Conservation (phyloP, 2,888 invertebrate genomes). For the Thyatira batis region DNA sequence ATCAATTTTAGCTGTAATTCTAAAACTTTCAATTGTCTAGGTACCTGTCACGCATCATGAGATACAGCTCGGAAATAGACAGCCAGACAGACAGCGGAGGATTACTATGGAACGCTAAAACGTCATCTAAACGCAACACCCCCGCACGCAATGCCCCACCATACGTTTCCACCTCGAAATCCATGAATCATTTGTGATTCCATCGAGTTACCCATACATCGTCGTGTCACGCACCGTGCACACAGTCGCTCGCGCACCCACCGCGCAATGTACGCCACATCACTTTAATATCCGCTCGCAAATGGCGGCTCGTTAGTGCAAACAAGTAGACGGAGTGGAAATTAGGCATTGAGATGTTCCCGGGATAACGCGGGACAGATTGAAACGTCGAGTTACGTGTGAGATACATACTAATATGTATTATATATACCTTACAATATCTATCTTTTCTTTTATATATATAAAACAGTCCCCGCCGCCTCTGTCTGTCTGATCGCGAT, state of each 20-base stretch:
- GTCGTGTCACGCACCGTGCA: neutral
- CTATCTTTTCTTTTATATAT: too few relatives aligned
- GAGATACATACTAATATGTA: neutral
- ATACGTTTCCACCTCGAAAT: neutral
- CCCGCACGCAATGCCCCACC: neutral
- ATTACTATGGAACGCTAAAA: too few relatives aligned
- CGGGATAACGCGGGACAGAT: neutral
- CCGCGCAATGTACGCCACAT: constrained; percentile 25
- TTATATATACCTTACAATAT: neutral
- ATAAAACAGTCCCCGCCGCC: too few relatives aligned
- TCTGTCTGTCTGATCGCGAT: too few relatives aligned
- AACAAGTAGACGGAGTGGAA: constrained; percentile 39
- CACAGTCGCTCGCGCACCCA: neutral
- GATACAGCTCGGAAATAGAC: too few relatives aligned
- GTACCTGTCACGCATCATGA: too few relatives aligned
- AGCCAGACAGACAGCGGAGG: too few relatives aligned
- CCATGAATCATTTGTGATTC: neutral
- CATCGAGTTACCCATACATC: neutral
- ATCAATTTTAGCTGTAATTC: too few relatives aligned
- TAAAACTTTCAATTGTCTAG: too few relatives aligned
- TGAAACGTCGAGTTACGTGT: neutral
- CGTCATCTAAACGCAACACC: neutral
- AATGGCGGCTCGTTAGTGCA: constrained; percentile 39
- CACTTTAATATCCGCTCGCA: constrained; percentile 45
- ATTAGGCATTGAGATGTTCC: constrained; percentile 34